Conservation (phyloP, 2,113 vertebrate genomes). For the Phaethon lepturus region DNA sequence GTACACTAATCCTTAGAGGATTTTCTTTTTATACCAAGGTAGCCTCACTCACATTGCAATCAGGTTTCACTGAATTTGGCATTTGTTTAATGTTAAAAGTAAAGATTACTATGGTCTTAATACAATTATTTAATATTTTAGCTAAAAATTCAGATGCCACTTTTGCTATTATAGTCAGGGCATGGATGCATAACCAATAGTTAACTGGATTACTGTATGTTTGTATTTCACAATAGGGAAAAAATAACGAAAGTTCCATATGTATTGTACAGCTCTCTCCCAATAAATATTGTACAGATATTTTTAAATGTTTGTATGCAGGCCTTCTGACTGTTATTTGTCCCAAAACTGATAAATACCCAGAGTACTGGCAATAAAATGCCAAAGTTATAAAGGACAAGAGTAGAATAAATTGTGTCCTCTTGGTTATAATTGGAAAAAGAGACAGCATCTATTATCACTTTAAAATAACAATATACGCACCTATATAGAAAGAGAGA, state of each 20-base stretch:
- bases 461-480: not conserved
- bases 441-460: conserved; percentile 11
- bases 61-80: not conserved
- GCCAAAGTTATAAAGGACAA: conserved; percentile 2
- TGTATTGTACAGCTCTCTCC: not conserved
- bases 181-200: not conserved
- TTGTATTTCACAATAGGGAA: conserved; percentile 2
- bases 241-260: not conserved
- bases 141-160: not conserved
- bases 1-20: not conserved
- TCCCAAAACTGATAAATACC: conserved; percentile 44
- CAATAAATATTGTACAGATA: not conserved
- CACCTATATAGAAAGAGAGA: not conserved
- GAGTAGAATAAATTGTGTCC: conserved; percentile 28
- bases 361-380: conserved; percentile 34
- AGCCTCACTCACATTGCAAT: not conserved
- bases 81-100: not conserved
- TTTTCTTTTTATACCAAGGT: not conserved
- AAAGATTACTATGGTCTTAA: not conserved
- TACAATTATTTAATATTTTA: conserved; percentile 2
- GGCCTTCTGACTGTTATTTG: conserved; percentile 18
- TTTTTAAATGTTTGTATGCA: conserved; percentile 48
- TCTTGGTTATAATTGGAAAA: conserved; percentile 28
- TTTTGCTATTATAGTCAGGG: not conserved
- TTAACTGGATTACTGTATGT: not conserved